These are phyloP conservation scores for Hyla sarda DNA, from an alignment of 2,113 vertebrate species.

Conservation along the genomic window DNA sequence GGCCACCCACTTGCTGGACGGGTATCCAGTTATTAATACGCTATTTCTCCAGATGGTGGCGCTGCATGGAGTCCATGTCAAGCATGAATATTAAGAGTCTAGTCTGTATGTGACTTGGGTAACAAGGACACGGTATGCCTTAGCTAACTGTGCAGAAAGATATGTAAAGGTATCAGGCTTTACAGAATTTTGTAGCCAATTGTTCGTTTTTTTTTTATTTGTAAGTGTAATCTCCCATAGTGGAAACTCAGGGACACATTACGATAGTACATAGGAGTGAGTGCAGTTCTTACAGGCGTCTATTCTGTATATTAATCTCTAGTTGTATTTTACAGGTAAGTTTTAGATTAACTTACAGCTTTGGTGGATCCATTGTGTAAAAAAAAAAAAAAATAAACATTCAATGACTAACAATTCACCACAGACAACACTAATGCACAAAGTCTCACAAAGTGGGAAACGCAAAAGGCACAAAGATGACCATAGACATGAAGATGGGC, in stretches of 20 bases:
- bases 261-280: neutral
- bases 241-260: conserved; percentile 31
- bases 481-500: neutral
- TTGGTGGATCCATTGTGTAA: neutral
- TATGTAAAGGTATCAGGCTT: conserved; percentile 12
- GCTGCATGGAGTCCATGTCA: neutral
- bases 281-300: neutral
- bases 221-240: neutral
- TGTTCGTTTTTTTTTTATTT: neutral
- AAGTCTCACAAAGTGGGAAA: neutral
- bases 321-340: conserved; percentile 10
- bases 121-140: neutral
- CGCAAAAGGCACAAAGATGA: neutral
- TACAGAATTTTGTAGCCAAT: neutral
- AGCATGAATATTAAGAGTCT: conserved; percentile 1
- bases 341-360: too few species aligned
- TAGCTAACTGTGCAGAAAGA: neutral
- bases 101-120: conserved; percentile 19
- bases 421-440: neutral
- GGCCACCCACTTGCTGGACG: neutral
- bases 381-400: neutral
- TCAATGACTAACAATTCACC: neutral
- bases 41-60: neutral
- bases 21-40: neutral
- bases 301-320: neutral